These are phyloP conservation scores for Lepilemur ruficaudatus DNA, from an alignment of 2,797 vertebrate species.

Conservation along the genomic window DNA sequence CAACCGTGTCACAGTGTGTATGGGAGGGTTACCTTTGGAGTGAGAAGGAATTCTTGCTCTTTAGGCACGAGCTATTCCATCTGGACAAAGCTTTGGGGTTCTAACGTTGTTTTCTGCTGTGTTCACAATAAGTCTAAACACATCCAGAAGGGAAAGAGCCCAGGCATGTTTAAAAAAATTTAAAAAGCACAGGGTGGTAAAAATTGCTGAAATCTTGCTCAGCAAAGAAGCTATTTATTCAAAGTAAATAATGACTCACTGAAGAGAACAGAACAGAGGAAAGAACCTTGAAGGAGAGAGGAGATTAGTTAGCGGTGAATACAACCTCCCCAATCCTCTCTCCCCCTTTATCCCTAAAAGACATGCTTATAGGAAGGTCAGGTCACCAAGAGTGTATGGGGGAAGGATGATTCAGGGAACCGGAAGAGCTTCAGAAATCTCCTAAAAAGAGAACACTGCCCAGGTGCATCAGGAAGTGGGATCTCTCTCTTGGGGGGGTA, in stretches of 20 bases:
- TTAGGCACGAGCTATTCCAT: background rate
- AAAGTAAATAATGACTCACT: slow-evolving; percentile 35
- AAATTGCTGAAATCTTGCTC: slow-evolving; percentile 18
- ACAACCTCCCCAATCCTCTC: fast-evolving
- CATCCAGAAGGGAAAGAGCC: background rate
- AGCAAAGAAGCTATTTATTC: slow-evolving; percentile 38
- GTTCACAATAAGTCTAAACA: background rate
- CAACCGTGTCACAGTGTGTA: background rate
- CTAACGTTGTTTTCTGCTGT: background rate
- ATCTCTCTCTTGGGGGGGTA: background rate
- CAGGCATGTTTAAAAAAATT: background rate
- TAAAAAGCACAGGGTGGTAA: background rate
- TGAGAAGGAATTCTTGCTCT: background rate
- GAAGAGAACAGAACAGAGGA: slow-evolving; percentile 3
- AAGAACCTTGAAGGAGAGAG: background rate
- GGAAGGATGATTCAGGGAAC: too few species aligned
- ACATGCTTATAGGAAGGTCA: background rate
- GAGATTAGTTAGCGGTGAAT: background rate
- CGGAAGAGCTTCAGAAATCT: background rate
- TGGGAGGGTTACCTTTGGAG: background rate
- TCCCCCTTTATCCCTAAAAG: background rate
- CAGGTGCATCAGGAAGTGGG: fast-evolving
- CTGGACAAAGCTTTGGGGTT: background rate
- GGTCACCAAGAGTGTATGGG: background rate
- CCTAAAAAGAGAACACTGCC: background rate